Conservation (phyloP, 2,797 vertebrate species). For the Typhlichthys subterraneus region DNA sequence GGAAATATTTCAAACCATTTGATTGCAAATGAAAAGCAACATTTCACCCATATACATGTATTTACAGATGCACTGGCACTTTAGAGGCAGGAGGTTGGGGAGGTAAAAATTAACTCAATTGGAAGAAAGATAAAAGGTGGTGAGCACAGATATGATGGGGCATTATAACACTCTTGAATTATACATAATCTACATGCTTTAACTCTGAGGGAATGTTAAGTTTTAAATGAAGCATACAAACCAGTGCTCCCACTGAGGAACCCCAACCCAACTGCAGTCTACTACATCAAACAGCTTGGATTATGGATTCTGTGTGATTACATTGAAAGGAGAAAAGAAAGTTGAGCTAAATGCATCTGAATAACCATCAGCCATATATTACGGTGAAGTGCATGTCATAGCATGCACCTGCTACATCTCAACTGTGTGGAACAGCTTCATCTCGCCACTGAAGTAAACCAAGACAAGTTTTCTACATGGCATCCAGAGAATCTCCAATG, state of each 20-base stretch:
- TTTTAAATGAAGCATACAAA: constrained; percentile 48
- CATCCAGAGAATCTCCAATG: constrained; percentile 42
- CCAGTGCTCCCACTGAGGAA: constrained; percentile 29
- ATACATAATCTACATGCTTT: constrained; percentile 71
- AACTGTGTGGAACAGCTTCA: constrained; percentile 41
- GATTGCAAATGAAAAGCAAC: constrained; percentile 76
- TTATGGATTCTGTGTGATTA: constrained; percentile 44
- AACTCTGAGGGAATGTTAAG: constrained; percentile 71
- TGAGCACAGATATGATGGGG: constrained; percentile 60
- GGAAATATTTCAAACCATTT: constrained; percentile 72
- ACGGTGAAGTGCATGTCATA: constrained; percentile 29
- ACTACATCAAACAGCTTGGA: constrained; percentile 56
- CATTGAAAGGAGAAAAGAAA: constrained; percentile 18
- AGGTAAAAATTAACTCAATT: constrained; percentile 58
- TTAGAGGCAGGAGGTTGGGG: constrained; percentile 54
- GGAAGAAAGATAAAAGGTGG: constrained; percentile 49
- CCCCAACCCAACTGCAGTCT: constrained; percentile 32
- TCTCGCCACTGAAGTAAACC: constrained; percentile 26
- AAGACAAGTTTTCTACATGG: constrained; percentile 39
- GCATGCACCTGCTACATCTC: constrained; percentile 29
- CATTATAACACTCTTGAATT: constrained; percentile 50
- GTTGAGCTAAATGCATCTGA: constrained; percentile 61
- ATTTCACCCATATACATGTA: constrained; percentile 75
- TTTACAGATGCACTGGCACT: constrained; percentile 81
- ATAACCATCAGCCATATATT: constrained; percentile 28